phyloP scores from a whole-genome alignment of 2,113 vertebrate species.

The Corynorhinus townsendii region DNA sequence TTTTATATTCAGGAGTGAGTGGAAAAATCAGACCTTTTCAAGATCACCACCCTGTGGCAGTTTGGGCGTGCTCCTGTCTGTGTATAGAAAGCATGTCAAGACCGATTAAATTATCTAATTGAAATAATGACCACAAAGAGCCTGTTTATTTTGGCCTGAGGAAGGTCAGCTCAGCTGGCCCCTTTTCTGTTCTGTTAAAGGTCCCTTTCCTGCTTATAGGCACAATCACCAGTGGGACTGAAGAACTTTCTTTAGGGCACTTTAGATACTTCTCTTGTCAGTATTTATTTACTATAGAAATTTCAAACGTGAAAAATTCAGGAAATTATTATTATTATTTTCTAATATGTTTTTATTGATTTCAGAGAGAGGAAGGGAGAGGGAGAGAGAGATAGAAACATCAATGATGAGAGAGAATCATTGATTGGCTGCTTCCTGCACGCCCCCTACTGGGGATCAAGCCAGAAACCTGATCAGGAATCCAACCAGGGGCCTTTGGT shows the following conservation, averaged over 20 bases:
- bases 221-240: neutral
- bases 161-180: neutral
- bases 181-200: neutral
- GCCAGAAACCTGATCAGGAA: too few relatives aligned
- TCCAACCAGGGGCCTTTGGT: too few relatives aligned
- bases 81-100: neutral
- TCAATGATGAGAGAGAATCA: too few relatives aligned
- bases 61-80: neutral
- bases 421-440: too few relatives aligned
- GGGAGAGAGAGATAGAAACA: too few relatives aligned
- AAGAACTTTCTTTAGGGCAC: neutral
- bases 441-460: too few relatives aligned
- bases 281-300: neutral
- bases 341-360: too few relatives aligned
- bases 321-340: neutral
- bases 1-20: neutral
- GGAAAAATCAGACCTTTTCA: neutral
- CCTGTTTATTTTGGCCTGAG: slow-evolving; percentile 3
- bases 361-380: too few relatives aligned
- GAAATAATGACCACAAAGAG: neutral
- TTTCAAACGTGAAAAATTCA: neutral
- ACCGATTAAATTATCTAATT: neutral
- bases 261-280: neutral
- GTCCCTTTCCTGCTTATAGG: neutral
- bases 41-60: neutral